Base-by-base conservation (phyloP, 2,888 invertebrate genomes). In the Dendrolimus pini region DNA sequence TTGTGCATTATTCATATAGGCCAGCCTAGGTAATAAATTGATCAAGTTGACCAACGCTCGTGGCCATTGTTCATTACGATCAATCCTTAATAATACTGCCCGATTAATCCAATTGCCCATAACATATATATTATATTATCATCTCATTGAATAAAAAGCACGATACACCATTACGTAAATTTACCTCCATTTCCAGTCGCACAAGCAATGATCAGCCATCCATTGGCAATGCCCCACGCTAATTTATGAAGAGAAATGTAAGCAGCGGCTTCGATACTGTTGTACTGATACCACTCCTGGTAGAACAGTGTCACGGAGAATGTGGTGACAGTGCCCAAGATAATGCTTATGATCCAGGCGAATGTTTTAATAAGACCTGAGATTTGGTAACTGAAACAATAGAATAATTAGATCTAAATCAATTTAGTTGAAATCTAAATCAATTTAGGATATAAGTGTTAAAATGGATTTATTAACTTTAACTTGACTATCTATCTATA, bases 161-260 rank as follows among this genome's bases (percentile, higher is more conserved):
- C 30, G 30, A 30, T 30, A 6, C 30, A 30, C 30, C 30, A 30
- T 6, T 30, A 30, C 3, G 30, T 30, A 30, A 30, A 30, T 69
- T 82, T 75, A 92, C 93, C 93, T 77, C 93, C 93, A 78, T 94
- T 93, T 55, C 94, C 93, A 41, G 94, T 94, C 12, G 94, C 94
- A 67, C 94, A 94, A 0, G 93, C 93, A 57, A 95, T 80, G 7
- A 94, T 87, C 6, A 93, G 71, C 95, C 95, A 95, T 3, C 93
- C 93, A 55, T 93, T 92, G 0, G 93, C 92, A 6, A 94, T 82
- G 65, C 93, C 93, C 95, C 95, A 95, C 0, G 93, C 93, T 7
- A 94, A 81, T 67, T 94, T 92, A 71, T 95, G 94, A 8, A 94
- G 75, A 0, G 93, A 92, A 7, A 94, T 92, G 70, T 95, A 95